A percentile compares a stretch with the other conserved stretches of the same genome.
phyloP scores from a whole-genome alignment of 2,113 vertebrate species.

The Callopanchax toddi region DNA sequence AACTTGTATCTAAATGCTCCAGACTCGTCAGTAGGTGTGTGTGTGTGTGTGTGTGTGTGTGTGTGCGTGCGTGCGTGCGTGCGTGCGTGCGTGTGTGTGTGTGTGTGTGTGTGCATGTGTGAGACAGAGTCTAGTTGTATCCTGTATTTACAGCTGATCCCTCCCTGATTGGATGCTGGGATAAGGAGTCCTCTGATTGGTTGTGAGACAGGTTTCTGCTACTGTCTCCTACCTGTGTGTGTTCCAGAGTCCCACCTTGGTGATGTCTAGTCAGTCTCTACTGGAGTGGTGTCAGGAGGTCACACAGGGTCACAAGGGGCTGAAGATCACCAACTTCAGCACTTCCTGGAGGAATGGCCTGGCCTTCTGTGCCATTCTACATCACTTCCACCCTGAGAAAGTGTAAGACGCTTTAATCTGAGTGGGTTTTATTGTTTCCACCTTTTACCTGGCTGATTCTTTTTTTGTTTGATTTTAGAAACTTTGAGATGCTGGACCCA shows the following conservation, averaged over 20 bases:
- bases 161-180: too few relatives aligned
- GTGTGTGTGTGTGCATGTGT: too few relatives aligned
- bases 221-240: conserved; percentile 5
- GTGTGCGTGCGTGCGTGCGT: too few relatives aligned
- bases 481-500: conserved; percentile 83
- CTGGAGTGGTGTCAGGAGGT: conserved; percentile 88
- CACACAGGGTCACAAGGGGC: conserved; percentile 80
- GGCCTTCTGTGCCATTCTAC: conserved; percentile 89
- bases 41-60: too few relatives aligned
- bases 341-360: conserved; percentile 92
- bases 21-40: too few relatives aligned
- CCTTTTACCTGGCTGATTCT: background rate
- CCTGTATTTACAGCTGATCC: too few relatives aligned
- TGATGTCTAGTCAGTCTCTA: conserved; percentile 84
- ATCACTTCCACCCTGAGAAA: conserved; percentile 85
- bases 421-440: background rate
- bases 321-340: conserved; percentile 88
- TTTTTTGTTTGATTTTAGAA: conserved; percentile 66
- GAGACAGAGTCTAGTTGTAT: too few relatives aligned
- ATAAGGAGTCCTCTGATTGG: too few relatives aligned
- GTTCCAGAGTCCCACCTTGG: conserved; percentile 59
- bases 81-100: too few relatives aligned
- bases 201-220: too few relatives aligned
- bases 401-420: conserved; percentile 75
- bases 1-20: too few relatives aligned